Evolutionary conservation across 2,797 vertebrate species (phyloP).

Genomic region (Perodicticus potto): DNA sequence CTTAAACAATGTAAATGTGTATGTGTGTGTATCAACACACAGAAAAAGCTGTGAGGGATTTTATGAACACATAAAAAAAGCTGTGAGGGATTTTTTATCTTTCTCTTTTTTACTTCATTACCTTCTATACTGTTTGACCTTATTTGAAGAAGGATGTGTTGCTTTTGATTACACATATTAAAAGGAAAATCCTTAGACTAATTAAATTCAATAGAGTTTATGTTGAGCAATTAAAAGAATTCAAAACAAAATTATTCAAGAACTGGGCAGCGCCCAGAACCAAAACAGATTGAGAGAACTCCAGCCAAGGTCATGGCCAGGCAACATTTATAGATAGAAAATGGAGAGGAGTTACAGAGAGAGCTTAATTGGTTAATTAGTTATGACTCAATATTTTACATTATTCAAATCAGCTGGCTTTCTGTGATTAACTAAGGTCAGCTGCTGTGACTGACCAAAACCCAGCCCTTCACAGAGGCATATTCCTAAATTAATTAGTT

Average conservation of each 20-base stretch:
- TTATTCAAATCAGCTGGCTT: background rate
- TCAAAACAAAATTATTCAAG: background rate
- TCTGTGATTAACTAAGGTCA: background rate
- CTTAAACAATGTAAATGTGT: background rate
- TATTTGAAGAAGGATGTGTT: slow-evolving; percentile 10
- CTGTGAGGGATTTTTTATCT: background rate
- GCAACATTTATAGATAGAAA: background rate
- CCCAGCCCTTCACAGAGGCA: background rate
- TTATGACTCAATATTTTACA: background rate
- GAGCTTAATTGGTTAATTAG: background rate
- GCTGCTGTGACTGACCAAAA: background rate
- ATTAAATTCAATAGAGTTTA: background rate
- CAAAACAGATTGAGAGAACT: background rate
- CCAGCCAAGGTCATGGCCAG: background rate
- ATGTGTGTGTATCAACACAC: background rate
- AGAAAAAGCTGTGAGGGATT: background rate
- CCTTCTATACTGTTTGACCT: background rate
- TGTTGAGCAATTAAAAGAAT: background rate
- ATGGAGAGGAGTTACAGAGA: background rate
- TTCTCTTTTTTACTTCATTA: background rate
- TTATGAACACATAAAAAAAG: background rate
- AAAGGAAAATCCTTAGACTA: background rate
- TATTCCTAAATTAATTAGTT: background rate
- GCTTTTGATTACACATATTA: slow-evolving; percentile 21
- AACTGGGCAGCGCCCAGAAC: background rate